These are phyloP conservation scores for Syrista parreyssii DNA, from an alignment of 2,888 invertebrate species.

Conservation along the genomic window DNA sequence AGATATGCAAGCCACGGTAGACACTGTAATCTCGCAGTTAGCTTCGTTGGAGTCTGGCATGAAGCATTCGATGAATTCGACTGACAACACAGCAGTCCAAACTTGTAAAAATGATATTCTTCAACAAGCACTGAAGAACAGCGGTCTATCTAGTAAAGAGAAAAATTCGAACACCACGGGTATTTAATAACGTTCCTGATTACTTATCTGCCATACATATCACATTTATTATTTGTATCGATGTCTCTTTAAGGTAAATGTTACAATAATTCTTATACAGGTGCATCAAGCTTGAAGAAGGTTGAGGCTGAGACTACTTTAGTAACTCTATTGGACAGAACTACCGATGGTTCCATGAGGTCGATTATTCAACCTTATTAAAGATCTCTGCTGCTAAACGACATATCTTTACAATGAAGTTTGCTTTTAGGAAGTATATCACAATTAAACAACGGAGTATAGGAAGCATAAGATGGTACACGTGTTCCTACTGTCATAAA, in stretches of 20 bases:
- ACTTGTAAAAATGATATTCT: constrained; percentile 64
- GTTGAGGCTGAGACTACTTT: constrained; percentile 47
- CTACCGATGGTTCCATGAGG: constrained; percentile 49
- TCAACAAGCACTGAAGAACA: constrained; percentile 68
- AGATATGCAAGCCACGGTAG: constrained; percentile 52
- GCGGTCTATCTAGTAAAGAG: constrained; percentile 50
- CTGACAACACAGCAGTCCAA: constrained; percentile 11
- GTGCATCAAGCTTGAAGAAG: constrained; percentile 23
- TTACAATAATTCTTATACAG: constrained; percentile 7
- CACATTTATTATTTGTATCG: constrained; percentile 1
- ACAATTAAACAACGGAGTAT: constrained; percentile 70
- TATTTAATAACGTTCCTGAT: background rate
- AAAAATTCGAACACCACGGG: constrained; percentile 26
- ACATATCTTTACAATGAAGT: background rate
- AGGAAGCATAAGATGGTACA: constrained; percentile 72
- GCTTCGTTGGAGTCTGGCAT: constrained; percentile 46
- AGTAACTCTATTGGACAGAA: constrained; percentile 54
- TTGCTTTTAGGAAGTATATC: constrained; percentile 57
- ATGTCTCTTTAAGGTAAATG: background rate
- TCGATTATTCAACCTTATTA: constrained; percentile 22
- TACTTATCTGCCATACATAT: background rate
- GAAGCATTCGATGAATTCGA: constrained; percentile 36
- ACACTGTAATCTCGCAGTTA: constrained; percentile 53
- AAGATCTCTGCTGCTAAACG: background rate
- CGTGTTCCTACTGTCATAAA: constrained; percentile 75